A percentile compares a stretch with the other conserved stretches of the same genome.
These are phyloP conservation scores for Pipa parva DNA, from an alignment of 2,113 vertebrate species.

Conservation along the genomic window DNA sequence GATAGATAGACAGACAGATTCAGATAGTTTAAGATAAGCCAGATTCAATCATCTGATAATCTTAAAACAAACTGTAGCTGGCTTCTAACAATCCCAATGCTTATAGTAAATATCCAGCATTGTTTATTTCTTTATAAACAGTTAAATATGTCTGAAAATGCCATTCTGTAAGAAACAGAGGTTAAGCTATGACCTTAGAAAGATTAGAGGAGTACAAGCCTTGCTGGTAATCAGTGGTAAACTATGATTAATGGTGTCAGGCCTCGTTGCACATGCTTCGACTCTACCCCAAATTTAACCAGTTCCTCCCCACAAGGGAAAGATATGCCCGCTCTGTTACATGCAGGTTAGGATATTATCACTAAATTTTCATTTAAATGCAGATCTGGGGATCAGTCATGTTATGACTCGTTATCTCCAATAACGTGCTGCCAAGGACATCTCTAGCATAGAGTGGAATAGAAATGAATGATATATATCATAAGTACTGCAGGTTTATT, in stretches of 20 bases:
- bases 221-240: constrained; percentile 56
- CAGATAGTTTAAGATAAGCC: no score
- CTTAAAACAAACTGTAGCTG: no score
- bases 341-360: not conserved
- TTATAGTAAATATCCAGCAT: no score
- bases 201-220: constrained; percentile 54
- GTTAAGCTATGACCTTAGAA: constrained; percentile 50
- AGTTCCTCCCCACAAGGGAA: not conserved
- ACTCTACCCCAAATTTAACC: constrained; percentile 43
- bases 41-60: no score
- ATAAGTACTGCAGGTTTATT: no score
- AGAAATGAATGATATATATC: not conserved
- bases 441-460: not conserved
- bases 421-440: not conserved
- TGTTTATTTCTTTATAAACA: no score
- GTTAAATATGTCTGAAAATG: no score
- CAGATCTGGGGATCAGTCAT: not conserved
- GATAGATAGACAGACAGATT: no score
- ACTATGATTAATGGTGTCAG: constrained; percentile 56
- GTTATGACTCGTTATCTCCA: not conserved
- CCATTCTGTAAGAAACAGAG: constrained; percentile 45
- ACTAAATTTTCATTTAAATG: not conserved
- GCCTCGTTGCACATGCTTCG: constrained; percentile 45
- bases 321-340: not conserved
- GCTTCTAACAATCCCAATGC: no score